Conservation (phyloP, 2,888 invertebrate species). For the Bibio marci region DNA sequence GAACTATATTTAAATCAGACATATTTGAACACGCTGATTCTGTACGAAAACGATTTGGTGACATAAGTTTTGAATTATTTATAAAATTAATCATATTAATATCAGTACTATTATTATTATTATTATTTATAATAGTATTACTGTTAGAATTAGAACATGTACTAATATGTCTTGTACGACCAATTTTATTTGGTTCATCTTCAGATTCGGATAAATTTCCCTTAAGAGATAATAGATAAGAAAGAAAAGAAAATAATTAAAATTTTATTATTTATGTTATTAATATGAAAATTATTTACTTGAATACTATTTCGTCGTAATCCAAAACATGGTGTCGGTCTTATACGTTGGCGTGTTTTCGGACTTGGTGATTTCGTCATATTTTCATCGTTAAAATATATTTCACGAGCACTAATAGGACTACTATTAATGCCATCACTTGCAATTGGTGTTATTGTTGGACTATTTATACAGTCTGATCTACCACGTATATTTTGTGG, state of each 20-base stretch:
- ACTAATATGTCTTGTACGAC: constrained; percentile 19
- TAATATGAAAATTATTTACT: constrained; percentile 17
- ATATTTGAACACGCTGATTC: constrained; percentile 26
- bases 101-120: too few relatives aligned
- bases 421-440: too few relatives aligned
- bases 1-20: constrained; percentile 16
- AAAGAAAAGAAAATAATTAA: constrained; percentile 2
- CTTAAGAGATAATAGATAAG: constrained; percentile 14
- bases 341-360: constrained; percentile 48
- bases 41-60: constrained; percentile 24
- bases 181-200: constrained; percentile 31
- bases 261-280: too few relatives aligned
- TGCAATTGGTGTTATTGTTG: too few relatives aligned
- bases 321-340: constrained; percentile 49
- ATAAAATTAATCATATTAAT: constrained; percentile 12
- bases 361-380: constrained; percentile 27
- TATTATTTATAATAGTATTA: constrained; percentile 1
- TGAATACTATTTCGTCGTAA: constrained; percentile 45
- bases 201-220: constrained; percentile 53
- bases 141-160: constrained; percentile 9
- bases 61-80: neutral
- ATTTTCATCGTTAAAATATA: constrained; percentile 5
- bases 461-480: neutral
- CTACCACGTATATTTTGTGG: constrained; percentile 16
- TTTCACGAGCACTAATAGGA: too few relatives aligned